Evolutionary conservation across 1,140 invertebrate species (phyloP).

Genomic region (Triops cancriformis): DNA sequence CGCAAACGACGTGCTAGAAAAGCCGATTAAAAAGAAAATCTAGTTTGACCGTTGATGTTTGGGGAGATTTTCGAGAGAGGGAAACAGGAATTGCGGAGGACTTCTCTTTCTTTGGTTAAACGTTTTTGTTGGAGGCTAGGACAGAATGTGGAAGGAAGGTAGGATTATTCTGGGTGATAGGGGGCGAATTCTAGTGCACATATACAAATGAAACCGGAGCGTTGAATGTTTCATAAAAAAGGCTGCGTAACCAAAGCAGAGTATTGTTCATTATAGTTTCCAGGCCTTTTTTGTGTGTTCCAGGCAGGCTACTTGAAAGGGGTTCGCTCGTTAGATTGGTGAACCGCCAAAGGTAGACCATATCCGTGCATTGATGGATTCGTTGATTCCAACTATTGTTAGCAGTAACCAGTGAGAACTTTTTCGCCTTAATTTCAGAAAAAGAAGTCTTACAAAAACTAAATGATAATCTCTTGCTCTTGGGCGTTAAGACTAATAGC

Average conservation of each 20-base stretch:
- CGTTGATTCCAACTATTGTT: too few relatives aligned
- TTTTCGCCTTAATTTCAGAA: too few relatives aligned
- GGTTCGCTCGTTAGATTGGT: too few relatives aligned
- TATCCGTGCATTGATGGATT: too few relatives aligned
- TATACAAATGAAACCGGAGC: background rate
- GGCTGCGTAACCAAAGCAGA: background rate
- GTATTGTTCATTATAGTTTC: background rate
- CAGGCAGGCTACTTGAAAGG: background rate
- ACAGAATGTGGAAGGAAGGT: background rate
- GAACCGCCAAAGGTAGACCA: too few relatives aligned
- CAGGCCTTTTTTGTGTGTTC: background rate
- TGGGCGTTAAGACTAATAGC: too few relatives aligned
- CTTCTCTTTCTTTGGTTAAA: background rate
- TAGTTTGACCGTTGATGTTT: too few relatives aligned
- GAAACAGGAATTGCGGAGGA: background rate
- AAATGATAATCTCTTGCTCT: too few relatives aligned
- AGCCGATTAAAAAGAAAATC: slow-evolving; percentile 17
- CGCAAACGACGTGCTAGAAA: slow-evolving; percentile 22
- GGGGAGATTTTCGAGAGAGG: background rate
- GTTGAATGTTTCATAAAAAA: background rate
- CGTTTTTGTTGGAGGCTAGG: background rate
- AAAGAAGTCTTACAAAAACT: too few relatives aligned
- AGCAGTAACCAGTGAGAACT: too few relatives aligned
- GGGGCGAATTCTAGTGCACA: background rate
- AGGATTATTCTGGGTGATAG: background rate